phyloP scores from a whole-genome alignment of 1,140 invertebrate species.

The Drosophila murphyi region DNA sequence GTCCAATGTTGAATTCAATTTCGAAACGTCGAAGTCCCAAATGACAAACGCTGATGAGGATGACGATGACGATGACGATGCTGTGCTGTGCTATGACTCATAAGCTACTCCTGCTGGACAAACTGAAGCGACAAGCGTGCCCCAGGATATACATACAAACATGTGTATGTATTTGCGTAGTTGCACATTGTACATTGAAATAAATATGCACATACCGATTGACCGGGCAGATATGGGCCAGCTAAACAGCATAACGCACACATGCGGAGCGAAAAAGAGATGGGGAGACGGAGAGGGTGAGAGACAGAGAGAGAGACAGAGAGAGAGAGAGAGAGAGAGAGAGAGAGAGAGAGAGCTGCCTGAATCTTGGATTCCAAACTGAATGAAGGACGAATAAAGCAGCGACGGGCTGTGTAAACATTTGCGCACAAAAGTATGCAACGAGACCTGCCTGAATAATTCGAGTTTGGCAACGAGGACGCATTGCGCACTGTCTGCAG shows the following conservation, averaged over 20 bases:
- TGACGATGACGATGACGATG: constrained; percentile 28
- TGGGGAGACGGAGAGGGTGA: too few relatives aligned
- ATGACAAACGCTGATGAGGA: constrained; percentile 39
- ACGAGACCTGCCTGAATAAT: constrained; percentile 80
- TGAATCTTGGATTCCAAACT: constrained; percentile 38
- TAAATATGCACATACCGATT: constrained; percentile 32
- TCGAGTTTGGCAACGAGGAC: constrained; percentile 62
- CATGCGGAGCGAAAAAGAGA: background rate
- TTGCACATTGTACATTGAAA: constrained; percentile 10
- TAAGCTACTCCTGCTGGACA: constrained; percentile 42
- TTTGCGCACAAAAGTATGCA: constrained; percentile 79
- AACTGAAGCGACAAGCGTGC: constrained; percentile 52
- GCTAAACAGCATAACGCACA: constrained; percentile 30
- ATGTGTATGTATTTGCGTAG: background rate
- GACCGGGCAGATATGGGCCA: constrained; percentile 39
- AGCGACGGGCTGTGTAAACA: constrained; percentile 70
- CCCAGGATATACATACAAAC: constrained; percentile 22
- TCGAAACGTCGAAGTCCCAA: constrained; percentile 60
- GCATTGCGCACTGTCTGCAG: constrained; percentile 26
- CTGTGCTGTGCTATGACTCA: constrained; percentile 56
- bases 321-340: background rate
- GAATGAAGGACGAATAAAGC: constrained; percentile 51
- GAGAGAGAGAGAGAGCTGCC: constrained; percentile 32
- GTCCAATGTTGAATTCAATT: constrained; percentile 69
- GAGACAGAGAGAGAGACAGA: too few relatives aligned